These are phyloP conservation scores for Oedothorax gibbosus DNA, from an alignment of 1,140 invertebrate genomes.

Conservation along the genomic window DNA sequence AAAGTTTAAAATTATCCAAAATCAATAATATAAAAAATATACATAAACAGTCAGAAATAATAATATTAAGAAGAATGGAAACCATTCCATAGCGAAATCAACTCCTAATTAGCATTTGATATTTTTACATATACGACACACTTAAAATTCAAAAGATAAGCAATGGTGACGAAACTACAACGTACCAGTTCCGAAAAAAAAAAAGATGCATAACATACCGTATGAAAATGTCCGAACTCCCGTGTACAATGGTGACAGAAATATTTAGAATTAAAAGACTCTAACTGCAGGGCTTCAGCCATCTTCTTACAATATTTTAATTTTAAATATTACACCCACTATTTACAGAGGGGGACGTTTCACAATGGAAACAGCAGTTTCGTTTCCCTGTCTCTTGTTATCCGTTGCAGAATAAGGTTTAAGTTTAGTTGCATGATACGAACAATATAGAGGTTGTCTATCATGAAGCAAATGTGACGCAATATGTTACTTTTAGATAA, in stretches of 20 bases:
- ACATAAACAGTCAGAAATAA: too few species aligned
- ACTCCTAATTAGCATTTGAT: too few species aligned
- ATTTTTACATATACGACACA: too few species aligned
- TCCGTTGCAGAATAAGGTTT: not conserved
- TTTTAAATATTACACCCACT: not conserved
- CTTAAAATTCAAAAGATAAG: too few species aligned
- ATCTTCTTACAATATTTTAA: not conserved
- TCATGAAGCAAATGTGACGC: too few species aligned
- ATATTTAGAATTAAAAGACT: conserved; percentile 20
- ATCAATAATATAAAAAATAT: too few species aligned
- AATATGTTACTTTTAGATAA: too few species aligned
- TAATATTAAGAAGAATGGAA: too few species aligned
- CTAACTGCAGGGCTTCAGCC: conserved; percentile 34
- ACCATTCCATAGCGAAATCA: too few species aligned
- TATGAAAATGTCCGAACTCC: conserved; percentile 21
- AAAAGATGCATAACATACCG: conserved; percentile 14
- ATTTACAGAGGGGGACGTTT: not conserved
- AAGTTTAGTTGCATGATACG: conserved; percentile 12
- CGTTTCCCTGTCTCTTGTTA: not conserved
- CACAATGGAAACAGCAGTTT: not conserved
- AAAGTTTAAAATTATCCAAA: too few species aligned
- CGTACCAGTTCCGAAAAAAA: too few species aligned
- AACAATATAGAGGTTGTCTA: not conserved
- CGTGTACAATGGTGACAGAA: conserved; percentile 32
- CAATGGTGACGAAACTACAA: too few species aligned